Evolutionary conservation across 2,888 invertebrate genomes (phyloP).

Genomic region (Thereva unica): DNA sequence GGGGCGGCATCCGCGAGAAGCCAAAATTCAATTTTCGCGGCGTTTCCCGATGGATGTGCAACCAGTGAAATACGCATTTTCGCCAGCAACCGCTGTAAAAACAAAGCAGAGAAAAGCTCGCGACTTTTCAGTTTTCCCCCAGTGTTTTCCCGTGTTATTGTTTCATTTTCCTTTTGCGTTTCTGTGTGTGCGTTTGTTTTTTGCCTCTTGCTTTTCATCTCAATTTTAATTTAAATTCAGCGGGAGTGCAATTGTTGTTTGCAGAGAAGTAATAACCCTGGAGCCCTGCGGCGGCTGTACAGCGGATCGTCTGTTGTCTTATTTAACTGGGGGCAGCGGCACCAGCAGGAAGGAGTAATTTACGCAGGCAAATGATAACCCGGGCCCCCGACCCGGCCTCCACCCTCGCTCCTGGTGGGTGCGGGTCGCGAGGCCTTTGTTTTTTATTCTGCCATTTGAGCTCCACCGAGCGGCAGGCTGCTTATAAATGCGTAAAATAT

Average conservation of each 20-base stretch:
- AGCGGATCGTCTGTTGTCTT: slow-evolving; percentile 22
- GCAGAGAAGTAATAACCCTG: slow-evolving; percentile 28
- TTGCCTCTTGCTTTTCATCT: slow-evolving; percentile 3
- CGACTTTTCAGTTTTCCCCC: too few relatives aligned
- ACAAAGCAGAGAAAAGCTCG: too few relatives aligned
- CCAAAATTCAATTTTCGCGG: too few relatives aligned
- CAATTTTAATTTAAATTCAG: slow-evolving; percentile 33
- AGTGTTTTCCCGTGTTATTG: too few relatives aligned
- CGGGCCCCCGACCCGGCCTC: slow-evolving; percentile 1
- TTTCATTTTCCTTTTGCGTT: too few relatives aligned
- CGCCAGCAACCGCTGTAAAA: too few relatives aligned
- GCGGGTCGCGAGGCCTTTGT: too few relatives aligned
- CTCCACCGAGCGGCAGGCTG: slow-evolving; percentile 6
- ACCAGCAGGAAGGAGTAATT: slow-evolving; percentile 29
- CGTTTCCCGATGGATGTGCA: too few relatives aligned
- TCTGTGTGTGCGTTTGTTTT: not conserved
- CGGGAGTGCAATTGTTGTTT: slow-evolving; percentile 33
- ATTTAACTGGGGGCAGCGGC: slow-evolving; percentile 24
- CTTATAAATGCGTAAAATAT: slow-evolving; percentile 26
- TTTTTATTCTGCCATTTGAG: slow-evolving; percentile 13
- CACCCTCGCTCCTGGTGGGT: too few relatives aligned
- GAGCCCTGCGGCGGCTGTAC: slow-evolving; percentile 22
- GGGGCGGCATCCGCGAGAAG: too few relatives aligned
- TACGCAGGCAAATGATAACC: slow-evolving; percentile 31
- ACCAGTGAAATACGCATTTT: too few relatives aligned